A percentile compares a stretch with the other conserved stretches of the same genome.
Evolutionary conservation across 2,113 vertebrate species (phyloP).

Genomic region (Cephalopholis sonnerati): DNA sequence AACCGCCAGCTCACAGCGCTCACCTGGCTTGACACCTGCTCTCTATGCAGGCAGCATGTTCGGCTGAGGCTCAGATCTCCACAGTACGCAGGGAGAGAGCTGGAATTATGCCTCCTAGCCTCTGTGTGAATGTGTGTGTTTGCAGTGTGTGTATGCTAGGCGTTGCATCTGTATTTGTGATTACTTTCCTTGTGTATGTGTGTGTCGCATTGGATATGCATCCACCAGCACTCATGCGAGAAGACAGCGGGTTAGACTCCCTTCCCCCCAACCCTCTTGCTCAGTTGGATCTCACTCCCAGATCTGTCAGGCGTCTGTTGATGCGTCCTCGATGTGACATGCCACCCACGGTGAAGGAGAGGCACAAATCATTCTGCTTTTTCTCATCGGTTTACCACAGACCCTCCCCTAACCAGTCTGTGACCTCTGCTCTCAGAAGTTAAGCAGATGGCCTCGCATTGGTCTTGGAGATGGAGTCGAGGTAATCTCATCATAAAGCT

Average conservation of each 20-base stretch:
- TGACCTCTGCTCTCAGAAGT: slow-evolving; percentile 50
- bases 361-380: slow-evolving; percentile 53
- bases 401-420: not conserved
- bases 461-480: slow-evolving; percentile 38
- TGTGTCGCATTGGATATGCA: slow-evolving; percentile 47
- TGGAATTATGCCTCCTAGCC: slow-evolving; percentile 42
- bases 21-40: slow-evolving; percentile 67
- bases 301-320: slow-evolving; percentile 65
- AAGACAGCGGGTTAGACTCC: slow-evolving; percentile 62
- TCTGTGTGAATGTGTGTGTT: slow-evolving; percentile 24
- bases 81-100: slow-evolving; percentile 15
- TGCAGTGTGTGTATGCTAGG: slow-evolving; percentile 15
- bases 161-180: slow-evolving; percentile 39
- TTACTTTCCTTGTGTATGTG: slow-evolving; percentile 38
- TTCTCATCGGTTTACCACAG: slow-evolving; percentile 4
- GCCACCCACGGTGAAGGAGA: slow-evolving; percentile 49
- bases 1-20: slow-evolving; percentile 30
- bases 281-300: slow-evolving; percentile 66
- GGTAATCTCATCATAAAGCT: slow-evolving; percentile 57
- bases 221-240: slow-evolving; percentile 61
- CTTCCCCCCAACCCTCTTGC: slow-evolving; percentile 28
- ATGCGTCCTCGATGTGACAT: slow-evolving; percentile 61
- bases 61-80: slow-evolving; percentile 41
- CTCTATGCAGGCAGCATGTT: slow-evolving; percentile 54
- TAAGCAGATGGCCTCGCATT: slow-evolving; percentile 52